Base-by-base conservation (phyloP, 1,140 invertebrate genomes). In the Neodiprion lecontei region DNA sequence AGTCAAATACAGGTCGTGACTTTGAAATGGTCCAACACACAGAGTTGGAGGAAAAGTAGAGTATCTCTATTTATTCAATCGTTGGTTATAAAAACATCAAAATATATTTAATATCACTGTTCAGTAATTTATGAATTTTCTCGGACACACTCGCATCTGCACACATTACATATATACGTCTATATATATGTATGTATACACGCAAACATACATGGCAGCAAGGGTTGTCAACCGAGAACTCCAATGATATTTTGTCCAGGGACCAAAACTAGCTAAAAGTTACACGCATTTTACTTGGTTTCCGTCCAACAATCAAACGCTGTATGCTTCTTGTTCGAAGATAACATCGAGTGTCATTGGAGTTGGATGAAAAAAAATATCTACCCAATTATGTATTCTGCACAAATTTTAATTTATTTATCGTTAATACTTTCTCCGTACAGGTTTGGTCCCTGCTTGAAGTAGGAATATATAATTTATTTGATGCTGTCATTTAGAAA, bases 1-100 rank as follows among this genome's bases (percentile, higher is more conserved):
- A 93, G 69, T 95, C 94, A 11, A 94, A 94, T 79, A 95, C 93
- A 0, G 94, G 92, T 67, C 91, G 92, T 81, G 94, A 96, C 89
- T 96, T 95, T 85, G 94, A 95, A 87, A 95, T 96, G 79, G 75
- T 79, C 9, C 78, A 79, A 67, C 78, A 79, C 66, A 76, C 66
- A 40, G 78, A 79, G 69, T 53, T 77, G 17, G 78, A 79, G 3
- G 74, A 77, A 72, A 79, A 79, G 74, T 79, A 79, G 71, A 12
- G 11, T 61, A 12, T 61, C 53, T 61, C 53, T 61, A 17, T 3
- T 40, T 40, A 40, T 40, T 40, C 5, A 40, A 40, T 61, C 28
- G 53, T 61, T 61, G 53, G n/a, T 61, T 61, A 61, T 61, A 9
- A 61, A 61, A 61, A 17, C 53, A 61, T 61, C 11, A 61, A 61